Evolutionary conservation across 2,888 invertebrate species (phyloP).

Genomic region (Tenthredo mesomela): DNA sequence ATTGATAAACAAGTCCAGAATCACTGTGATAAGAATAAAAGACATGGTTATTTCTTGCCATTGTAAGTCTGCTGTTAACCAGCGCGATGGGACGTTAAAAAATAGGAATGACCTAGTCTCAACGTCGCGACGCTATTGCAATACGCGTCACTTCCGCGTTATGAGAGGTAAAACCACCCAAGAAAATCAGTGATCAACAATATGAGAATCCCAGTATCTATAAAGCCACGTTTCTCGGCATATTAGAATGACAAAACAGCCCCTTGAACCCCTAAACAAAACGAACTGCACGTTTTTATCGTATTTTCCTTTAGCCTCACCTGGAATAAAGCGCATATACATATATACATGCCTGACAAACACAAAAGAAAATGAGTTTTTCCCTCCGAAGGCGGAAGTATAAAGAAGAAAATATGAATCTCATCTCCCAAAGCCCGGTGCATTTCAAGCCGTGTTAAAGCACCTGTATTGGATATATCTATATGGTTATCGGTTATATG

Average conservation of each 20-base stretch:
- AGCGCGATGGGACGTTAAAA: constrained; percentile 21
- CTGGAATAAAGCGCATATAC: background rate
- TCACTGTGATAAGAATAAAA: constrained; percentile 20
- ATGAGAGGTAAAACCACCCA: background rate
- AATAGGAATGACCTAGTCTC: constrained; percentile 36
- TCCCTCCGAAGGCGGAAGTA: background rate
- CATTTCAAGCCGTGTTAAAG: background rate
- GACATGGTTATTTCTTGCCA: background rate
- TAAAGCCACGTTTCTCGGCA: background rate
- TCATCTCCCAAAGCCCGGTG: background rate
- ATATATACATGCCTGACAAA: background rate
- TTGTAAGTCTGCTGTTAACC: constrained; percentile 21
- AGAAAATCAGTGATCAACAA: background rate
- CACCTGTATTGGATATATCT: background rate
- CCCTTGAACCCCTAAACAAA: background rate
- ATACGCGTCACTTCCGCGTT: background rate
- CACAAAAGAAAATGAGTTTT: constrained; percentile 31
- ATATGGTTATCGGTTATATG: background rate
- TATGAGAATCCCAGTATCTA: background rate
- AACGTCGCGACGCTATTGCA: constrained; percentile 34
- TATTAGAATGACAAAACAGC: background rate
- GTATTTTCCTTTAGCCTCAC: background rate
- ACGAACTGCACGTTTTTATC: background rate
- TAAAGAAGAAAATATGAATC: constrained; percentile 11
- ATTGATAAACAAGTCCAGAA: background rate